Evolutionary conservation across 2,797 vertebrate species (phyloP).

Genomic region (Sorex maritimensis): DNA sequence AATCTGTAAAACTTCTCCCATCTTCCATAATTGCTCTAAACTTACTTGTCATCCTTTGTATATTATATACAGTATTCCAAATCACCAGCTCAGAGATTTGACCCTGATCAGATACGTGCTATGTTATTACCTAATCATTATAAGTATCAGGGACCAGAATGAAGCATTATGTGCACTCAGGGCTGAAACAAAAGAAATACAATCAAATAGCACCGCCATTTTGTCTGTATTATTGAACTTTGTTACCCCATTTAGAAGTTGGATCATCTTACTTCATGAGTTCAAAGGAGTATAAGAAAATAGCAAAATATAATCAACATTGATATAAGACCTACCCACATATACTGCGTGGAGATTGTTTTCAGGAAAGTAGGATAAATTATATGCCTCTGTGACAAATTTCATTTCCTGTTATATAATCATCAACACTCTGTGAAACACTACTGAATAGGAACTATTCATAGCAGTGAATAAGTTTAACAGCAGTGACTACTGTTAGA

Average conservation of each 20-base stretch:
- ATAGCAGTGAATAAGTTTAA: background rate
- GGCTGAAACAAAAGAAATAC: background rate
- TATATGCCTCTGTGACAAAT: background rate
- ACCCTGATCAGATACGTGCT: background rate
- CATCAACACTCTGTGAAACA: background rate
- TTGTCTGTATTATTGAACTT: background rate
- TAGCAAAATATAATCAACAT: background rate
- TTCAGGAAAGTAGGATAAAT: background rate
- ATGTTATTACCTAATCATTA: background rate
- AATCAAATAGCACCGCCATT: conserved; percentile 5
- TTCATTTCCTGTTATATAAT: background rate
- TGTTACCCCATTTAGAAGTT: background rate
- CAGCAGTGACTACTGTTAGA: background rate
- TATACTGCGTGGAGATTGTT: background rate
- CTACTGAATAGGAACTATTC: background rate
- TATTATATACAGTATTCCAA: background rate
- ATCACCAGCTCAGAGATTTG: background rate
- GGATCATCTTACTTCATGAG: background rate
- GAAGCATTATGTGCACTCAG: conserved; percentile 10
- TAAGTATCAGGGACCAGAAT: background rate
- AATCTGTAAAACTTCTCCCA: background rate
- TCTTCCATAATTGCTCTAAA: background rate
- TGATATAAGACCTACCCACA: background rate
- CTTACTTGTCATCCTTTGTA: background rate
- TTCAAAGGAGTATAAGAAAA: background rate